Percentiles rank a stretch among this genome's conserved stretches.
Evolutionary conservation across 1,140 invertebrate species (phyloP).

Genomic region (Sinella curviseta): DNA sequence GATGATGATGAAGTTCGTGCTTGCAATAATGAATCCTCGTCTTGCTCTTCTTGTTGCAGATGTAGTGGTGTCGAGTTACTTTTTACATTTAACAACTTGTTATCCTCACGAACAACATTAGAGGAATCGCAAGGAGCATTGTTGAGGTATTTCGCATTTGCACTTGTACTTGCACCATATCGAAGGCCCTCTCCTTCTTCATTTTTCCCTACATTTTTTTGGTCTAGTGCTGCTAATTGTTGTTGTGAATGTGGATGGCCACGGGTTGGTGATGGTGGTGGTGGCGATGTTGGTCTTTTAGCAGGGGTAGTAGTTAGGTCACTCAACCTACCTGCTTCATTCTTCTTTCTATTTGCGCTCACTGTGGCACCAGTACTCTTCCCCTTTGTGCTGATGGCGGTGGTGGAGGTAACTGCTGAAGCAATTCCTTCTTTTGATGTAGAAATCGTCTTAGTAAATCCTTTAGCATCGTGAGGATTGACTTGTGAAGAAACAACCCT

Average conservation of each 20-base stretch:
- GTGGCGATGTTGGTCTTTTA: constrained; percentile 4
- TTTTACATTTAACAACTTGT: background rate
- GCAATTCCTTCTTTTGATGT: constrained; percentile 2
- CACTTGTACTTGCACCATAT: too few relatives aligned
- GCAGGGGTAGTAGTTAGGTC: constrained; percentile 29
- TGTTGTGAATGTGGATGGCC: background rate
- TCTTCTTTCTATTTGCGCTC: too few relatives aligned
- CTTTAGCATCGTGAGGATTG: constrained; percentile 22
- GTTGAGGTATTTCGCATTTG: background rate
- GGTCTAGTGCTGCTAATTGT: constrained; percentile 20
- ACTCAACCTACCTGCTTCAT: constrained; percentile 36
- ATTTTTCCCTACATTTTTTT: background rate
- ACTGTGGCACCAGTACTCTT: background rate
- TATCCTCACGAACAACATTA: background rate
- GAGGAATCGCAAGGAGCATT: background rate
- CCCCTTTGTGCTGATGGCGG: background rate
- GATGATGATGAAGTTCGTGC: constrained; percentile 6
- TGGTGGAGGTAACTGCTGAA: background rate
- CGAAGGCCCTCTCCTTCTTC: constrained; percentile 21
- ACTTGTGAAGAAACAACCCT: too few relatives aligned
- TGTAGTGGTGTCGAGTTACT: background rate
- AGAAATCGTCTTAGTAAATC: background rate
- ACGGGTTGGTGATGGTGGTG: background rate
- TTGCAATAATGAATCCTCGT: constrained; percentile 1
- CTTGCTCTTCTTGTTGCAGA: background rate